Evolutionary conservation across 2,113 vertebrate genomes (phyloP), one percentile per base, ranked within the genome.

Genomic region (Macquaria ambigua): DNA sequence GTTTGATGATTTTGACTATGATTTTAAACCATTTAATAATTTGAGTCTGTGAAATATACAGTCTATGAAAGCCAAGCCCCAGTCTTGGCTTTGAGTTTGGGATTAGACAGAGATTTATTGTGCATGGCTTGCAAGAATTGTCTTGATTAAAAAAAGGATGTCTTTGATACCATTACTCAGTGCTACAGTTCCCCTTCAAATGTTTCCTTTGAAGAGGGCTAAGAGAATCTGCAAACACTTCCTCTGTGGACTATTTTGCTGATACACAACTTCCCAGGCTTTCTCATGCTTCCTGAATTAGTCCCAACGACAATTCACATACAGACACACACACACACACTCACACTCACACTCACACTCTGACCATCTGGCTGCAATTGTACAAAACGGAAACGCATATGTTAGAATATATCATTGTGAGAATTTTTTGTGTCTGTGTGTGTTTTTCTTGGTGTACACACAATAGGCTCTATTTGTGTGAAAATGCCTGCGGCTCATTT

Each of bases 401-500:
- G 84, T 84, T 81, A 28, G 77, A 83, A 77, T 77, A 53, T 74
- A 83, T 80, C 52, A 77, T 58, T 83, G 84, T 61, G 83, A 74
- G 83, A 82, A 37, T 76, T 77, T 83, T 76, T 86, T 83, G 79
- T 79, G 90, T 89, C 37, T 79, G 66, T 75, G 72, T 86, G 64
- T 93, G 78, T 91, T 79, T 90, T 80, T 75, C 43, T 87, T 62
- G 50, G 62, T 72, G 11, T 34, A 16, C 52, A 12, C 81, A 90
- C 88, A 91, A 87, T 83, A 46, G 78, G 64, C 64, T 86, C 79
- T 82, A 77, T 91, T 91, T 89, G 86, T 85, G 93, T 88, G 82
- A 77, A 87, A 84, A 92, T 87, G 90, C 92, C 90, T 91, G 87
- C 66, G 93, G 89, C 78, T 83, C 56, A 84, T 52, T 85, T 48